Evolutionary conservation across 1,140 invertebrate genomes (phyloP).

Genomic region (Mylabris phalerata): DNA sequence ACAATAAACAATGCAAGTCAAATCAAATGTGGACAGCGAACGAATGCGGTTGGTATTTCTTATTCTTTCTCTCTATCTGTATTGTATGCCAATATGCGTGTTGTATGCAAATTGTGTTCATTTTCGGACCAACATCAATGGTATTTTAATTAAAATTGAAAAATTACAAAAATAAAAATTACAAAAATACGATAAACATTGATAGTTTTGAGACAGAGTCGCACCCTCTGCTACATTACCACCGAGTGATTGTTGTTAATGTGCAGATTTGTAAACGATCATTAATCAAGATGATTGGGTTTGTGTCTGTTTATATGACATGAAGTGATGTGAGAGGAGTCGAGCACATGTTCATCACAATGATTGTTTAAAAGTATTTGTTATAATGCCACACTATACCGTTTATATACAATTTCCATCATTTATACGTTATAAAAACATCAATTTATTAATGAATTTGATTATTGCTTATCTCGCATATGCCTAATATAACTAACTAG

Average conservation of each 20-base stretch:
- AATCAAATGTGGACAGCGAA: conserved; percentile 13
- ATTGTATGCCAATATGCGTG: conserved; percentile 9
- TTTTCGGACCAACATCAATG: not conserved
- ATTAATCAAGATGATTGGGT: conserved; percentile 22
- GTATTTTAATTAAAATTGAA: too few relatives aligned
- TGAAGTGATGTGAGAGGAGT: conserved; percentile 13
- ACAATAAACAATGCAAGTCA: conserved; percentile 11
- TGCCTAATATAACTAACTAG: too few relatives aligned
- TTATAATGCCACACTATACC: not conserved
- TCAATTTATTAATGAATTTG: too few relatives aligned
- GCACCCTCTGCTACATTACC: conserved; percentile 4
- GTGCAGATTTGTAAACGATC: conserved; percentile 13
- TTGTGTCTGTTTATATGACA: conserved; percentile 18
- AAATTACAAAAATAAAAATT: too few relatives aligned
- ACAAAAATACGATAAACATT: too few relatives aligned
- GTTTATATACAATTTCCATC: too few relatives aligned
- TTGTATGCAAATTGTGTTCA: conserved; percentile 11
- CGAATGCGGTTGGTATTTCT: conserved; percentile 12
- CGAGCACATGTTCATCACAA: conserved; percentile 9
- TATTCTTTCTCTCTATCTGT: conserved; percentile 1
- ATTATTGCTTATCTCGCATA: too few relatives aligned
- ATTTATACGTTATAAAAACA: too few relatives aligned
- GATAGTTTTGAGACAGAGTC: not conserved
- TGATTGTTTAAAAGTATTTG: conserved; percentile 21
- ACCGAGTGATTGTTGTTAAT: conserved; percentile 1